phyloP scores from a whole-genome alignment of 2,888 invertebrate genomes.

The Stenotaenia linearis region DNA sequence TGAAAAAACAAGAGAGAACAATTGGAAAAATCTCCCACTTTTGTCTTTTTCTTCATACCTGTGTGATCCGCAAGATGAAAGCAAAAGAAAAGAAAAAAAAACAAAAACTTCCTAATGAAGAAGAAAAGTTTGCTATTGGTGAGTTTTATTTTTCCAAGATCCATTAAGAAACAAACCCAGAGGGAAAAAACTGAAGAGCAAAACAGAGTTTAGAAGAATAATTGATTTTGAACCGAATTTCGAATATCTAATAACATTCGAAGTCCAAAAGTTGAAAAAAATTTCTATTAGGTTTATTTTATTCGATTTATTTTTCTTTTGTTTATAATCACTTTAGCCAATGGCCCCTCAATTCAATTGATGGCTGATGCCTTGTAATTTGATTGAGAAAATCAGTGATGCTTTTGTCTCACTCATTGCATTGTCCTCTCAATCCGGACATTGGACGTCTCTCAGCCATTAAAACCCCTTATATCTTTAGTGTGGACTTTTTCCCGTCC shows the following conservation, averaged over 20 bases:
- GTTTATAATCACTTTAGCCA: conserved; percentile 2
- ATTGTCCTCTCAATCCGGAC: conserved; percentile 20
- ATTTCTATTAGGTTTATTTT: neutral
- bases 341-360: neutral
- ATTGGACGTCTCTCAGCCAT: conserved; percentile 4
- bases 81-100: neutral
- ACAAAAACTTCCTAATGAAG: conserved; percentile 10
- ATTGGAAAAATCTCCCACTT: conserved; percentile 2
- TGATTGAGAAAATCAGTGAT: conserved; percentile 11
- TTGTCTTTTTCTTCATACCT: neutral
- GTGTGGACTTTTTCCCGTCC: neutral
- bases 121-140: conserved; percentile 10
- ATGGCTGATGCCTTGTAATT: conserved; percentile 17
- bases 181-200: neutral
- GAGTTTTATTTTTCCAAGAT: neutral
- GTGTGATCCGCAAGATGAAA: neutral
- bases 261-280: neutral
- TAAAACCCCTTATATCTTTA: conserved; percentile 19
- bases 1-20: neutral
- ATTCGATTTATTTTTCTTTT: neutral
- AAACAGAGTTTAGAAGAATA: neutral
- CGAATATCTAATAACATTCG: neutral
- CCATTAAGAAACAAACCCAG: neutral
- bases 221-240: neutral
- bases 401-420: conserved; percentile 7